These are phyloP conservation scores for Acronicta leporina DNA, from an alignment of 2,888 invertebrate species.

Conservation along the genomic window DNA sequence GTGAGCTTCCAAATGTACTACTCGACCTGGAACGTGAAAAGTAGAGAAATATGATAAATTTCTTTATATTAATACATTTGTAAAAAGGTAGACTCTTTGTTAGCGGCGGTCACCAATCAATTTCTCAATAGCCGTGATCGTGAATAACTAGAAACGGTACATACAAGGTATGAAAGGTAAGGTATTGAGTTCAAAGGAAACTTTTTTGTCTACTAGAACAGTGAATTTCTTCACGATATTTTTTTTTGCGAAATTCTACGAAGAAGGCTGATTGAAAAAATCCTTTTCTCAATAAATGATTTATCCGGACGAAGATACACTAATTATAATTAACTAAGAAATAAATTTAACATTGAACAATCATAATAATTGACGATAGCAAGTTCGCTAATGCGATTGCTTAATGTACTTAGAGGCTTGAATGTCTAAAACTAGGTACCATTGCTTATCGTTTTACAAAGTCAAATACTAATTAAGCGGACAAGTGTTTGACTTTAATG, in stretches of 20 bases:
- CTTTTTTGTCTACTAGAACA: slow-evolving; percentile 18
- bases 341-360: slow-evolving; percentile 14
- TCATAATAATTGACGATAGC: slow-evolving; percentile 20
- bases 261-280: slow-evolving; percentile 13
- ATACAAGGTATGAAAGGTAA: no score
- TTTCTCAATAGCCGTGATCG: slow-evolving; percentile 13
- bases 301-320: slow-evolving; percentile 19
- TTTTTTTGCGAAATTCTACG: slow-evolving; percentile 6
- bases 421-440: slow-evolving; percentile 17
- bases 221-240: slow-evolving; percentile 7
- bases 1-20: slow-evolving; percentile 88
- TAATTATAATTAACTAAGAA: no score
- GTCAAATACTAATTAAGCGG: slow-evolving; percentile 34
- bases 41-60: slow-evolving; percentile 27
- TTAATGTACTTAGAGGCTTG: slow-evolving; percentile 26
- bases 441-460: slow-evolving; percentile 32
- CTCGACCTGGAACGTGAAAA: slow-evolving; percentile 84
- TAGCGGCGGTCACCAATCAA: slow-evolving; percentile 20
- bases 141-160: neutral
- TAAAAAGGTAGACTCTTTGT: slow-evolving; percentile 10
- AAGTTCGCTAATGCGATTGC: slow-evolving; percentile 31
- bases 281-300: slow-evolving; percentile 39
- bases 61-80: no score
- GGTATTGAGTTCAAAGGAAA: slow-evolving; percentile 18
- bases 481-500: slow-evolving; percentile 13